Conservation (phyloP, 92 coral and sea anemone genomes). For the Bergia sp. region DNA sequence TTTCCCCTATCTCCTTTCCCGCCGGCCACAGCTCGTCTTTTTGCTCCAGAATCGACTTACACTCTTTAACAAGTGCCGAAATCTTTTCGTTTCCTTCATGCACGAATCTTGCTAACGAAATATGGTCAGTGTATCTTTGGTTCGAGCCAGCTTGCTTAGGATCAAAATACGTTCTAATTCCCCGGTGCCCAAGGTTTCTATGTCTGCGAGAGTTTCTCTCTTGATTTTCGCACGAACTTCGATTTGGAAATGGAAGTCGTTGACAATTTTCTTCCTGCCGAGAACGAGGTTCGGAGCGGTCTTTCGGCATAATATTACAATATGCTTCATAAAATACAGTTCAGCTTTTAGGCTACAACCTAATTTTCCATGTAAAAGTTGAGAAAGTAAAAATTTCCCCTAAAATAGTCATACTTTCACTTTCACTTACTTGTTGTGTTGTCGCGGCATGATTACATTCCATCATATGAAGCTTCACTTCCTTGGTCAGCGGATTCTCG, state of each 20-base stretch:
- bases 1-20: background rate
- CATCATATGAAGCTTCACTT: background rate
- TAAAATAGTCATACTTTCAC: background rate
- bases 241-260: background rate
- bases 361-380: background rate
- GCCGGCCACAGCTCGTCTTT: background rate
- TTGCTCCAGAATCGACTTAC: slow-evolving; percentile 1
- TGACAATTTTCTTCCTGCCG: slow-evolving; percentile 1
- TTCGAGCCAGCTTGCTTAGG: background rate
- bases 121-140: slow-evolving; percentile 3
- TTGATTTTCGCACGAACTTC: background rate
- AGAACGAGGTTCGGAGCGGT: background rate
- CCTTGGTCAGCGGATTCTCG: background rate
- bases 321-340: background rate
- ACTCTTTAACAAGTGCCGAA: background rate
- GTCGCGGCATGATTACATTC: background rate
- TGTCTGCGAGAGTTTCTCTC: background rate
- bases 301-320: slow-evolving; percentile 11
- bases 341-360: background rate
- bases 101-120: background rate
- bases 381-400: background rate
- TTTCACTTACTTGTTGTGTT: background rate
- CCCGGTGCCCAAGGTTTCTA: background rate
- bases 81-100: slow-evolving; percentile 1
- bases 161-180: background rate